Evolutionary conservation across 1,140 invertebrate genomes (phyloP).

Genomic region (Ephestia elutella): DNA sequence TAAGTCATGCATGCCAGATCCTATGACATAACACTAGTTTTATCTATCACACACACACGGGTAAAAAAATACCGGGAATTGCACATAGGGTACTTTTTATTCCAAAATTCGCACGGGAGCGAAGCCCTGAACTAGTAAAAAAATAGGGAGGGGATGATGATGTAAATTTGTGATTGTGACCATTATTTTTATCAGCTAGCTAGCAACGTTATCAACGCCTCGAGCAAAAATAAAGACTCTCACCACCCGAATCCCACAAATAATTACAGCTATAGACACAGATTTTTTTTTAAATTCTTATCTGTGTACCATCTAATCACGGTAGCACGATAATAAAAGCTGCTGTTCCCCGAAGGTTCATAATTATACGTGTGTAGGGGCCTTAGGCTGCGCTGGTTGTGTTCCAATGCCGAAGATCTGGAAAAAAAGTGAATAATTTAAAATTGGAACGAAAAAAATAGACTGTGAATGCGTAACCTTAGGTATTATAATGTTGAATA

Average conservation of each 20-base stretch:
- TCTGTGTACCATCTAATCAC: slow-evolving; percentile 34
- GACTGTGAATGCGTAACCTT: no score
- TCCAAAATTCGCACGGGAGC: no score
- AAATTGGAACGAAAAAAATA: no score
- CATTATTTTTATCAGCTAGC: neutral
- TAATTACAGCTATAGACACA: slow-evolving; percentile 6
- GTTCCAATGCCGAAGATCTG: slow-evolving; percentile 16
- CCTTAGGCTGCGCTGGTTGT: slow-evolving; percentile 4
- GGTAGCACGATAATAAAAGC: slow-evolving; percentile 34
- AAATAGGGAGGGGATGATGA: no score
- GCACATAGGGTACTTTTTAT: no score
- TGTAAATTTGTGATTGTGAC: neutral
- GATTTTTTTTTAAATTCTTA: slow-evolving; percentile 9
- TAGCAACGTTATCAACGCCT: neutral
- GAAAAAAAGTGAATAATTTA: neutral
- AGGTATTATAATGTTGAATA: no score
- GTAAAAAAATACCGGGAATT: no score
- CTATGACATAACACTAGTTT: no score
- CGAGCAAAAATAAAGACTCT: neutral
- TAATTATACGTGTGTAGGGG: slow-evolving; percentile 25
- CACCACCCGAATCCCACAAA: slow-evolving; percentile 1
- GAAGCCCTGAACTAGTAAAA: no score
- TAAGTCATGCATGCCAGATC: no score
- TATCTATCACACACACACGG: no score
- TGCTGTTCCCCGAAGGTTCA: slow-evolving; percentile 27